Conservation (phyloP, 2,888 invertebrate genomes). For the Oscheius sp. region DNA sequence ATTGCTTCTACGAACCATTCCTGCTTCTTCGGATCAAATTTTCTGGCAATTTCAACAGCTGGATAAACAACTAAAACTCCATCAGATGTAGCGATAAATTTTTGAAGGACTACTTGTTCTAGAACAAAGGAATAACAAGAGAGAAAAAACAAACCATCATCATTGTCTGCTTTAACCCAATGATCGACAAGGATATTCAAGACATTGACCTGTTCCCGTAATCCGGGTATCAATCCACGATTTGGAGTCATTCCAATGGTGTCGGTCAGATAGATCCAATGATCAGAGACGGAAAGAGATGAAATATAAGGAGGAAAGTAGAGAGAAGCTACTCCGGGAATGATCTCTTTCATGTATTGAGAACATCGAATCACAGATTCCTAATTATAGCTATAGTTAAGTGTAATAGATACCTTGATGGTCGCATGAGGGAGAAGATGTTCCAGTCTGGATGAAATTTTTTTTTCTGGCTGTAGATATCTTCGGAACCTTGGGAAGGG, state of each 20-base stretch:
- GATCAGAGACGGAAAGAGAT: neutral
- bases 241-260: conserved; percentile 8
- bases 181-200: neutral
- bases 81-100: conserved; percentile 17
- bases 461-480: neutral
- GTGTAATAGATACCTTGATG: neutral
- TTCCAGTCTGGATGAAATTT: neutral
- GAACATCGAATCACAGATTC: neutral
- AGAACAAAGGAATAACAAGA: neutral
- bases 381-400: neutral
- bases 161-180: conserved; percentile 1
- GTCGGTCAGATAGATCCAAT: conserved; percentile 26
- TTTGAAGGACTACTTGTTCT: neutral
- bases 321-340: conserved; percentile 15
- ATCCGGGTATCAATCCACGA: conserved; percentile 7
- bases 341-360: neutral
- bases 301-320: conserved; percentile 9
- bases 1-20: conserved; percentile 28
- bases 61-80: conserved; percentile 27
- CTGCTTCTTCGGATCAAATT: conserved; percentile 21
- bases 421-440: conserved; percentile 7
- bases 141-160: neutral
- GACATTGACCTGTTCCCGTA: conserved; percentile 21
- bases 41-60: neutral
- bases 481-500: neutral